These are phyloP conservation scores for Melieria crassipennis DNA, from an alignment of 2,888 invertebrate genomes.

Conservation along the genomic window DNA sequence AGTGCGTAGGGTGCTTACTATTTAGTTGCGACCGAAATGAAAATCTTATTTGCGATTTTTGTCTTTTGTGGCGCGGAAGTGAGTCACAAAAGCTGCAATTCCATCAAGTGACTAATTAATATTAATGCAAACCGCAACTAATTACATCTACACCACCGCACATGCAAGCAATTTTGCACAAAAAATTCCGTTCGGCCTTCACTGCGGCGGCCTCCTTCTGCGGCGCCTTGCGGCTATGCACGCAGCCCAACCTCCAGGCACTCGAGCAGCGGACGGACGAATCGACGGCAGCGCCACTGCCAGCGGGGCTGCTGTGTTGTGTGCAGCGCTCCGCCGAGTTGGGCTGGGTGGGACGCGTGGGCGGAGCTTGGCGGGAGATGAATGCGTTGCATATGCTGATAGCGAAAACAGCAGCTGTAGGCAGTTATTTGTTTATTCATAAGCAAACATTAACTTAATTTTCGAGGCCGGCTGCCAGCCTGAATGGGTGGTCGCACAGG, in stretches of 20 bases:
- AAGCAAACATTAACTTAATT: conserved; percentile 65
- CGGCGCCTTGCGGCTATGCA: neutral
- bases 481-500: conserved; percentile 1
- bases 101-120: conserved; percentile 54
- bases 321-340: too few relatives aligned
- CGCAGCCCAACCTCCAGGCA: neutral
- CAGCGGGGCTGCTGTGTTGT: too few relatives aligned
- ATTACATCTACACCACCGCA: conserved; percentile 47
- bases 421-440: conserved; percentile 61
- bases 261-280: too few relatives aligned
- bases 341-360: neutral
- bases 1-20: too few relatives aligned
- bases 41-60: too few relatives aligned
- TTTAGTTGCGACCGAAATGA: too few relatives aligned
- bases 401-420: conserved; percentile 2
- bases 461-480: conserved; percentile 42
- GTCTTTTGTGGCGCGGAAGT: neutral
- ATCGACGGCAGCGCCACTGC: too few relatives aligned
- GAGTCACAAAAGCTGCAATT: conserved; percentile 41
- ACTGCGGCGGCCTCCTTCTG: too few relatives aligned
- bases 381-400: neutral
- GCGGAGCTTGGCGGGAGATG: neutral
- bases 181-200: neutral
- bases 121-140: conserved; percentile 59
- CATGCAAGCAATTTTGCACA: conserved; percentile 19